These are phyloP conservation scores for Syngnathus scovelli DNA, from an alignment of 2,113 vertebrate genomes.

Conservation along the genomic window DNA sequence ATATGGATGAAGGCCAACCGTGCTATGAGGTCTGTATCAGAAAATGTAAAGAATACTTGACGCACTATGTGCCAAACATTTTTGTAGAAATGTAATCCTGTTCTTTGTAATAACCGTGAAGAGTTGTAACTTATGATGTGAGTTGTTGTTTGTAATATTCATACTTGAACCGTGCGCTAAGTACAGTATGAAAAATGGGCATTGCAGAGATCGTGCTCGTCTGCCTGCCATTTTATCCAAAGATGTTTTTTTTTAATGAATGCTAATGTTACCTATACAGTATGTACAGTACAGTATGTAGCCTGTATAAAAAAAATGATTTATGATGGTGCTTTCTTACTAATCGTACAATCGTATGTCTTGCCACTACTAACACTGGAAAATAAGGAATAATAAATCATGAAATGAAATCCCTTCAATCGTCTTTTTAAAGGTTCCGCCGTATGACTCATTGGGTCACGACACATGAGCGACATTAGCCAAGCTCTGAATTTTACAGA, in stretches of 20 bases:
- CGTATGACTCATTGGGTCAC: not conserved
- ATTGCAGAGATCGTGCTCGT: slow-evolving; percentile 54
- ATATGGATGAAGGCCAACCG: slow-evolving; percentile 60
- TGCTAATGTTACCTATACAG: slow-evolving; percentile 27
- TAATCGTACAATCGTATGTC: slow-evolving; percentile 53
- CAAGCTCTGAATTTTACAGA: slow-evolving; percentile 8
- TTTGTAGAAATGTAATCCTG: slow-evolving; percentile 64
- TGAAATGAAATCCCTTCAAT: slow-evolving; percentile 49
- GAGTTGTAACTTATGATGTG: slow-evolving; percentile 66
- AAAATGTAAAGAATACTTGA: slow-evolving; percentile 76
- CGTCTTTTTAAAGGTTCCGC: not conserved
- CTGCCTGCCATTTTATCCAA: slow-evolving; percentile 69
- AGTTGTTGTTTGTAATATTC: slow-evolving; percentile 64
- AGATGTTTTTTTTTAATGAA: slow-evolving; percentile 65
- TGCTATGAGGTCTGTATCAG: slow-evolving; percentile 88
- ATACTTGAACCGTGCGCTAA: slow-evolving; percentile 73
- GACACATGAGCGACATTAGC: slow-evolving; percentile 16
- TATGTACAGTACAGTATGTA: slow-evolving; percentile 53
- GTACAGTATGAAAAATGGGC: slow-evolving; percentile 46
- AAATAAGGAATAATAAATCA: slow-evolving; percentile 59
- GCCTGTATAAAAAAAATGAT: slow-evolving; percentile 46
- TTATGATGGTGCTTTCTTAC: slow-evolving; percentile 66
- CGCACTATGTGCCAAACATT: slow-evolving; percentile 84
- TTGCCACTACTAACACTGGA: slow-evolving; percentile 66
- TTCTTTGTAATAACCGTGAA: slow-evolving; percentile 59